Conservation (phyloP, 2,113 vertebrate genomes). For the Varanus komodoensis region DNA sequence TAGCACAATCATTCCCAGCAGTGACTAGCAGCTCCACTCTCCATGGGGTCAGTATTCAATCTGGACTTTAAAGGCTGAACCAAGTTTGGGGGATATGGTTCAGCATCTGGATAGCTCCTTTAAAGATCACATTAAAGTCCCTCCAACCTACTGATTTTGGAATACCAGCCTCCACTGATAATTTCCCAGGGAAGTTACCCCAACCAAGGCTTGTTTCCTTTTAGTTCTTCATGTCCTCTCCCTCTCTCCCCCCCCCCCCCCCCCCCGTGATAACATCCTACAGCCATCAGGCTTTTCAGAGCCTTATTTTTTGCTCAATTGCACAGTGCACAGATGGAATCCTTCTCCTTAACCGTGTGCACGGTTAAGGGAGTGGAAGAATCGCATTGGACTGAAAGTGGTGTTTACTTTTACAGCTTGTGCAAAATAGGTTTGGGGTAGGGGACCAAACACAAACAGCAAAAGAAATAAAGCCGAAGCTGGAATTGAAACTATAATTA, state of each 20-base stretch:
- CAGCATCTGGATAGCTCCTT: too few relatives aligned
- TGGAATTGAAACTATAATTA: conserved; percentile 78
- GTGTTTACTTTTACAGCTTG: conserved; percentile 77
- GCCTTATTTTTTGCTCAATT: conserved; percentile 71
- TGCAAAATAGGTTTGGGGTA: conserved; percentile 68
- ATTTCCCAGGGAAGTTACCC: too few relatives aligned
- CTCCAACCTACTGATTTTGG: too few relatives aligned
- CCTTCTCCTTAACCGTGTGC: conserved; percentile 66
- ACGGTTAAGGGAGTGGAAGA: conserved; percentile 75
- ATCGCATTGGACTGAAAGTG: conserved; percentile 75
- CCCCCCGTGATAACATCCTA: conserved; percentile 51
- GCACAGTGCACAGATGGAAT: conserved; percentile 69
- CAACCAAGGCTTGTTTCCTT: not conserved
- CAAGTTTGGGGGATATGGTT: too few relatives aligned
- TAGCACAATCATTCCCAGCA: too few relatives aligned
- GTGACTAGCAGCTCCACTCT: too few relatives aligned
- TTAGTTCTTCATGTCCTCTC: too few relatives aligned
- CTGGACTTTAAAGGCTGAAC: too few relatives aligned
- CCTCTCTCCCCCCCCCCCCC: not conserved
- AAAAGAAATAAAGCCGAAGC: conserved; percentile 69
- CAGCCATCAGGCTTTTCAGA: conserved; percentile 59
- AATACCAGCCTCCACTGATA: too few relatives aligned
- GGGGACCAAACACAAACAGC: not conserved
- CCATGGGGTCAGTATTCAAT: too few relatives aligned
- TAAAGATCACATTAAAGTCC: too few relatives aligned